These are phyloP conservation scores for Eupithecia pulchellata DNA, from an alignment of 2,888 invertebrate genomes.

Conservation along the genomic window DNA sequence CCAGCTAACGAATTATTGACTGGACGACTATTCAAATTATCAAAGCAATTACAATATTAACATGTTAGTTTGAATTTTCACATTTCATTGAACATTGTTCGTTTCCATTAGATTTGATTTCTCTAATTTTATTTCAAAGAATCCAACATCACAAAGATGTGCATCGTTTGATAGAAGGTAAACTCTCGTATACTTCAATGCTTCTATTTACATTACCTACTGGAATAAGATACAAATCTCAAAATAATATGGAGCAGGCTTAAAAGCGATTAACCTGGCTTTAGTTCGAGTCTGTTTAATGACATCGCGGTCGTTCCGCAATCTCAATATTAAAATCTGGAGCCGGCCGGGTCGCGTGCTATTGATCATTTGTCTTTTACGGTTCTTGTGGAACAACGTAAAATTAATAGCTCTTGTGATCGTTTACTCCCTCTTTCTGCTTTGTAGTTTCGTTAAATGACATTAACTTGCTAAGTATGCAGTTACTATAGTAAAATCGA, in stretches of 20 bases:
- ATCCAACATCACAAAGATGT: neutral
- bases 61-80: neutral
- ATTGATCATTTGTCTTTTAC: constrained; percentile 72
- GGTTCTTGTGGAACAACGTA: constrained; percentile 64
- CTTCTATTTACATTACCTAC: constrained; percentile 21
- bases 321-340: constrained; percentile 65
- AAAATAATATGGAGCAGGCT: constrained; percentile 54
- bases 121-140: neutral
- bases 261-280: constrained; percentile 55
- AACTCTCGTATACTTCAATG: constrained; percentile 9
- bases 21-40: constrained; percentile 26
- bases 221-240: constrained; percentile 40
- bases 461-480: constrained; percentile 44
- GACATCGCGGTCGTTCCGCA: constrained; percentile 56
- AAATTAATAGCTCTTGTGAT: constrained; percentile 65
- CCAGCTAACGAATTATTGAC: constrained; percentile 33
- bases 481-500: constrained; percentile 41
- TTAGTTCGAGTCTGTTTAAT: constrained; percentile 59
- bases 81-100: constrained; percentile 2
- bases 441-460: constrained; percentile 53
- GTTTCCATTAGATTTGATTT: constrained; percentile 1
- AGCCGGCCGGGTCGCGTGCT: constrained; percentile 54
- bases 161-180: constrained; percentile 1
- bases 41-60: constrained; percentile 18
- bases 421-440: constrained; percentile 50